Evolutionary conservation across 2,797 vertebrate genomes (phyloP), one percentile per base, ranked within the genome.

Genomic region (Margarornis squamiger): DNA sequence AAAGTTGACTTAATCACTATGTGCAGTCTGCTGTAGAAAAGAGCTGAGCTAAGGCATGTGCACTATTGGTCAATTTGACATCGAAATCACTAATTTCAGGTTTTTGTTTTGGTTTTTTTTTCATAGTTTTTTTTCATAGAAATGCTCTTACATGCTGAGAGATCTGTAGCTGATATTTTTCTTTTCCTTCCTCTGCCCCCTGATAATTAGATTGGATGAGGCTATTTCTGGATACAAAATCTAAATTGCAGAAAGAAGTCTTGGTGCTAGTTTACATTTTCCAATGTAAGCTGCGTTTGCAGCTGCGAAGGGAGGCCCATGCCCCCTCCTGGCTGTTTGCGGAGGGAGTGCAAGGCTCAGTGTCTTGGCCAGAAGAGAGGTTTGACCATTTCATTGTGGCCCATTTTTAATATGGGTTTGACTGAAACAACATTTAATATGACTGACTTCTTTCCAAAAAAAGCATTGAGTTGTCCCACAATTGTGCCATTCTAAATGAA

Each of bases 1-100:
- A 20, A 84, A 86, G 78, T 82, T 96, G 90, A 74, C 90, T 97
- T 96, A 96, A 92, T 95, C 83, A 22, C 87, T 87, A 21, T 1
- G 2, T 78, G 68, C 46, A 79, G 61, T 78, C 72, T 65, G 75
- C 71, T 88, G 74, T 62, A 71, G 45, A 82, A 93, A 81, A 91
- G 59, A 74, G 6, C 29, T 46, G 83, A 82, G 90, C 88, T 93
- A 77, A 94, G 87, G 90, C 86, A 39, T 45, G 55, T 70, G 85
- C 43, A 11, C 58, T 26, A 51, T 79, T 95, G 36, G 87, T 81
- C 90, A 75, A 72, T 79, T 97, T 16, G 32, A 78, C 86, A 63
- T 77, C 46, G 82, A 73, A 86, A 94, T 27, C 88, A 76, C 70
- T 88, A 78, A 96, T 90, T 96, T 13, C 61, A 67, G 21, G 65